These are phyloP conservation scores for Ictalurus furcatus DNA, from an alignment of 2,113 vertebrate species.

Conservation along the genomic window DNA sequence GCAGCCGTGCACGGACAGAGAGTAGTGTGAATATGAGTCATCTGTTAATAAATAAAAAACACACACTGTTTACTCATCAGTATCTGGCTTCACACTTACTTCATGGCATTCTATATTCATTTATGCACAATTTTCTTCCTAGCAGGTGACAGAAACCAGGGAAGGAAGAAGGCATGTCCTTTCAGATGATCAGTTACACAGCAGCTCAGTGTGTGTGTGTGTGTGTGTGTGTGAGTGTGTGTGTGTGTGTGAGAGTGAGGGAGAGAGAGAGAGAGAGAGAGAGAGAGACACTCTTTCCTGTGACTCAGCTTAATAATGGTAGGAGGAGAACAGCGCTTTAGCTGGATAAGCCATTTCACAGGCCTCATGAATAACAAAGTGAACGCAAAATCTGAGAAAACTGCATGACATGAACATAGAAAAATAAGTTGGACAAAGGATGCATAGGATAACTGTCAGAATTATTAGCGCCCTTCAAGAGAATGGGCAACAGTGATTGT, in stretches of 20 bases:
- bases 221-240: no score
- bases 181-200: background rate
- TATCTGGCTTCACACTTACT: constrained; percentile 5
- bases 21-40: constrained; percentile 93
- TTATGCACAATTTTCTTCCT: background rate
- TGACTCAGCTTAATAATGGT: constrained; percentile 22
- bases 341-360: constrained; percentile 12
- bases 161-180: background rate
- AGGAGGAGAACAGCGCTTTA: constrained; percentile 24
- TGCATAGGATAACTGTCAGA: background rate
- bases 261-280: background rate
- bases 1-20: constrained; percentile 91
- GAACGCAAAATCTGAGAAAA: background rate
- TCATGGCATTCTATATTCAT: background rate
- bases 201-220: background rate
- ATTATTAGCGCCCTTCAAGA: background rate
- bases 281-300: background rate
- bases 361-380: constrained; percentile 13
- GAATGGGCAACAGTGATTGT: background rate
- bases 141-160: background rate
- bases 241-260: background rate
- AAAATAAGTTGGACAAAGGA: background rate
- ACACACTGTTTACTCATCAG: background rate
- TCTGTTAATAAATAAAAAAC: constrained; percentile 69
- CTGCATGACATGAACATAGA: background rate